Conservation (phyloP, 2,797 vertebrate genomes). For the Pseudotriccus pelzelni region DNA sequence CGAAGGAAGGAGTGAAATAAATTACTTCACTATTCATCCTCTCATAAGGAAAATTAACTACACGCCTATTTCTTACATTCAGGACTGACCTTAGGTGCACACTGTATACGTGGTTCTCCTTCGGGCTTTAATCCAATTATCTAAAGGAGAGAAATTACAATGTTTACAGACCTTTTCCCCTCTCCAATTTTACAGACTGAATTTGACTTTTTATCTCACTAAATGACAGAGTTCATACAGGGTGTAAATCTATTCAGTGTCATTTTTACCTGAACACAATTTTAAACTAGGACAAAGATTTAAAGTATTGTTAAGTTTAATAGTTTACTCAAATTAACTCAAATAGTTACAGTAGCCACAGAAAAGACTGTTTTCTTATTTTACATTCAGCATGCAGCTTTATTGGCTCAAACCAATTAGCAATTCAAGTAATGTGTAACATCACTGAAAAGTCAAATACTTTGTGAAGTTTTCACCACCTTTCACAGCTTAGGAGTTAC, state of each 20-base stretch:
- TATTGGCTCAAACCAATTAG: background rate
- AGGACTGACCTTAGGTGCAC: slow-evolving; percentile 83
- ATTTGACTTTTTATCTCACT: background rate
- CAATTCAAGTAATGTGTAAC: background rate
- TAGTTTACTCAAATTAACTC: background rate
- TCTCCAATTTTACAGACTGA: background rate
- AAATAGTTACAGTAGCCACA: background rate
- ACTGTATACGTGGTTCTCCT: slow-evolving; percentile 84
- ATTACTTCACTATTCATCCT: background rate
- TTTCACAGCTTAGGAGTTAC: background rate
- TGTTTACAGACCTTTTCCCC: background rate
- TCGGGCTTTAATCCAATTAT: slow-evolving; percentile 88
- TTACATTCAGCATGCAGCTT: background rate
- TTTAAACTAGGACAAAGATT: background rate
- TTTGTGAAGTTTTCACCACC: background rate
- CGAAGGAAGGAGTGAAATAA: background rate
- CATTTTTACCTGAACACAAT: background rate
- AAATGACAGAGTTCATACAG: background rate
- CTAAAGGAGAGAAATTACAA: slow-evolving; percentile 70
- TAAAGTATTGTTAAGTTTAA: background rate
- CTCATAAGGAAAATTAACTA: background rate
- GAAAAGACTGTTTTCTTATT: background rate
- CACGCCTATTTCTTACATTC: slow-evolving; percentile 8
- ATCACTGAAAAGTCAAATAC: background rate
- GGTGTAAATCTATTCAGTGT: background rate